Percentiles rank a stretch among this genome's conserved stretches.
phyloP scores from a whole-genome alignment of 1,140 invertebrate genomes.

The Drosophila truncata region DNA sequence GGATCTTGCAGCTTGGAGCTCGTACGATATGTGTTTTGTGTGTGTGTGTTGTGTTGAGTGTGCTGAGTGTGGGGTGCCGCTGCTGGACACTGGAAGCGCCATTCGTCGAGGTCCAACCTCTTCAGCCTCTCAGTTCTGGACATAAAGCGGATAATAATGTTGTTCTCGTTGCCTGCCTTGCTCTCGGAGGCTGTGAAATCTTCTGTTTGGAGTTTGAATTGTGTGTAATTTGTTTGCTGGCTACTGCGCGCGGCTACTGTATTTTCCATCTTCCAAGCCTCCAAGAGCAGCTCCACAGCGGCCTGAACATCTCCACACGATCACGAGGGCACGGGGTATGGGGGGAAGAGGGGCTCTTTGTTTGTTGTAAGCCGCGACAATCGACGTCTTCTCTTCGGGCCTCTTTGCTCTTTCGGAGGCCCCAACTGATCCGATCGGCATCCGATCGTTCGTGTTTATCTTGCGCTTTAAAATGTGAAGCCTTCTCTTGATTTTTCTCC shows the following conservation, averaged over 20 bases:
- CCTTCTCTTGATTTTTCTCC: conserved; percentile 12
- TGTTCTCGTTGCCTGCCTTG: conserved; percentile 49
- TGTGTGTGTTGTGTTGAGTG: background rate
- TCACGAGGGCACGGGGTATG: background rate
- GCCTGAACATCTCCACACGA: conserved; percentile 67
- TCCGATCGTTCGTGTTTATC: conserved; percentile 68
- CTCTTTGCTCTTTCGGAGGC: conserved; percentile 4
- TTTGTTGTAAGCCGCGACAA: conserved; percentile 78
- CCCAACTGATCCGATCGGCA: conserved; percentile 67
- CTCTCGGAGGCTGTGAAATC: conserved; percentile 72
- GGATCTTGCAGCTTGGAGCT: conserved; percentile 2
- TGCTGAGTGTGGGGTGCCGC: conserved; percentile 60
- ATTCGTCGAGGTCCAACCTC: conserved; percentile 50
- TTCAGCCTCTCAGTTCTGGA: conserved; percentile 56
- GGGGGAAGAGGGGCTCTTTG: conserved; percentile 25
- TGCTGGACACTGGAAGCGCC: conserved; percentile 62
- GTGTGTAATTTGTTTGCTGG: conserved; percentile 82
- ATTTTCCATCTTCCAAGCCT: conserved; percentile 49
- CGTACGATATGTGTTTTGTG: background rate
- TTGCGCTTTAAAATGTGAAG: conserved; percentile 68
- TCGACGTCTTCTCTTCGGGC: conserved; percentile 26
- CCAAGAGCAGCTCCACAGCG: conserved; percentile 19
- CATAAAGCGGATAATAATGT: conserved; percentile 83
- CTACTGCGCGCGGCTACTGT: conserved; percentile 78
- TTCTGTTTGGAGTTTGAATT: conserved; percentile 82